Base-by-base conservation (phyloP, 1,140 invertebrate genomes). In the Caenorhabditis elegans region DNA sequence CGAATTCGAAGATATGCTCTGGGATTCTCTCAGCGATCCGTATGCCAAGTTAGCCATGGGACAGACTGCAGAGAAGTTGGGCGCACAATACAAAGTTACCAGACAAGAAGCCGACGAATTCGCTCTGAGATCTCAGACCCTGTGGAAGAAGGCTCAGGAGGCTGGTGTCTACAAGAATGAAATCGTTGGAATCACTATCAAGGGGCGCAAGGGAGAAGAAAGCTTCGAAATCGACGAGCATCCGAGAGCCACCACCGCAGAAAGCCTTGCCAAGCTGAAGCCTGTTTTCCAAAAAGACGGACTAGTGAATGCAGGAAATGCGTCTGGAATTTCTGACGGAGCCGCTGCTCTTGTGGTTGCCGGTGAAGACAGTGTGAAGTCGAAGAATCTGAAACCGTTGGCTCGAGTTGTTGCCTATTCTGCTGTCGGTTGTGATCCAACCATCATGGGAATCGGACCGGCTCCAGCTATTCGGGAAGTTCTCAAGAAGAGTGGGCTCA, bases 201-300 rank as follows among this genome's bases (percentile, higher is more conserved):
- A 95, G 88, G 90, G 93, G 0, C 96, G 94, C 89, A 94, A 93
- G 87, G 94, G 90, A 51, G 88, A 95, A 87, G 93, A 94, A 39
- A 89, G 92, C 39, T 93, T 98, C 83, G 93, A 93, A 49, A 39
- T 83, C 1, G 80, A 81, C 17, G 80, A 81, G 28, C 80, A 81
- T 53, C 80, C 80, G 17, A 46, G 75, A 22, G 34, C 55, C 43
- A 81, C 65, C 15, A 81, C 65, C 13, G 19, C 60, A 10, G 96
- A 98, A 90, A 92, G 91, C 26, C 91, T 99, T 2, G 92, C 93
- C 84, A 93, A 93, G 91, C 91, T 99, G 26, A 93, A 94, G 0
- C 92, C 96, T 1, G 93, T 98, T 13, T 99, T 99, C 91, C 96
- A 98, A 90, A 97, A 98, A 91, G 93, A 95, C 85, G 97, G 97